Base-by-base conservation (phyloP, 2,888 invertebrate species). In the Drosophila paranaensis region DNA sequence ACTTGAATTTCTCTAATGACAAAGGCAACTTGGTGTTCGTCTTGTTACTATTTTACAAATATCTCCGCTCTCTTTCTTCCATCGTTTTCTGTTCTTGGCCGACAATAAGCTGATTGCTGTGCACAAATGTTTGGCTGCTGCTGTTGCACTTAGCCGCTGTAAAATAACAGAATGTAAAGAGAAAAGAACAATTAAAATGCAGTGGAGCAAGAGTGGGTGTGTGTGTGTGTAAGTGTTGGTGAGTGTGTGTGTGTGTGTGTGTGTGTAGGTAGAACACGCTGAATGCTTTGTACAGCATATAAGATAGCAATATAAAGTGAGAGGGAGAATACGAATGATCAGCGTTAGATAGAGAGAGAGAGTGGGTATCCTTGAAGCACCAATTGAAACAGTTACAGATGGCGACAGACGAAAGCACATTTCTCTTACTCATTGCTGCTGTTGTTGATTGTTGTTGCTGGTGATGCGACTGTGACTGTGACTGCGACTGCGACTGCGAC, bases 21-120 rank as follows among this genome's bases (percentile, higher is more conserved):
- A 81, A 90, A 90, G 90, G 90, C 90, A 90, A 88, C 87, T 64
- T 87, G 88, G 90, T 90, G 89, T 82, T 90, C 43, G 62, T 68
- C 42, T 62, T 30, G 57, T 55, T 56, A 64, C n/a, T 58, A 50
- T 70, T 37, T 73, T 69, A 46, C 42, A 60, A 60, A 25, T 73
- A 51, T 42, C 37, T 42, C 53, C 46, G 33, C 35, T 56, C 43
- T 13, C 11, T 43, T 13, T 27, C 0, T 13, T 27, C 0, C 42
- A 25, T 14, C 53, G 10, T 25, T 37, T n/a, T 20, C 43, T 16
- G 13, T 16, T 40, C 40, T 16, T 13, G 45, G 13, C 25, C 20
- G 58, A 69, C 60, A 46, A 45, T 16, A 54, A 33, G 55, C 60
- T 60, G 51, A 10, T 43, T 60, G 53, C 51, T 60, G 13, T 35